Percentiles rank a stretch among this genome's conserved stretches.
Conservation (phyloP, 2,888 invertebrate genomes). For the Hypselothyrea guttata region DNA sequence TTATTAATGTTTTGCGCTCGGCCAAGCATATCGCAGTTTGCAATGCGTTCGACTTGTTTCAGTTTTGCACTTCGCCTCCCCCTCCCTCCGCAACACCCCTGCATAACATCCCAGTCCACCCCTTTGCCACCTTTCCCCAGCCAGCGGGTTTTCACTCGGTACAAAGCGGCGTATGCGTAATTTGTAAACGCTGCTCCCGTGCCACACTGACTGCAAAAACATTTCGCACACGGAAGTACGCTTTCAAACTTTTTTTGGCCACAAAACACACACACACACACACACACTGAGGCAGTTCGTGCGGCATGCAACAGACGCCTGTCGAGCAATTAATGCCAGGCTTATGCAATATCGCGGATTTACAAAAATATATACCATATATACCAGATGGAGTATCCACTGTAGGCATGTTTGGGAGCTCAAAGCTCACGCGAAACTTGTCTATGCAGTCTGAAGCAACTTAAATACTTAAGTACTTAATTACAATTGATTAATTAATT, state of each 20-base stretch:
- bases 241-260: conserved; percentile 40
- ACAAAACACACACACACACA: conserved; percentile 29
- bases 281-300: conserved; percentile 43
- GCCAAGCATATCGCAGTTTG: conserved; percentile 64
- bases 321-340: conserved; percentile 48
- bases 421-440: conserved; percentile 6
- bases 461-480: conserved; percentile 44
- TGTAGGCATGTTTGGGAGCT: conserved; percentile 1
- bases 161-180: conserved; percentile 75
- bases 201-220: conserved; percentile 76
- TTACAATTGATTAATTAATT: conserved; percentile 33
- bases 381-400: neutral
- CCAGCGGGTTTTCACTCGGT: conserved; percentile 21
- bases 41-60: conserved; percentile 37
- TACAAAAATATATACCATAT: conserved; percentile 17
- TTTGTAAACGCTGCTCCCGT: conserved; percentile 67
- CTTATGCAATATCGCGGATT: conserved; percentile 54
- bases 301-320: conserved; percentile 63
- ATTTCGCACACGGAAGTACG: conserved; percentile 59
- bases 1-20: conserved; percentile 78
- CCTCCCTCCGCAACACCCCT: conserved; percentile 16
- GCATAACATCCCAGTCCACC: conserved; percentile 20
- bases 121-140: conserved; percentile 1
- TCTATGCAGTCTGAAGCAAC: conserved; percentile 13
- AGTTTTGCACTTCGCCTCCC: conserved; percentile 14